Evolutionary conservation across 2,888 invertebrate genomes (phyloP).

Genomic region (Microplitis deprimator): DNA sequence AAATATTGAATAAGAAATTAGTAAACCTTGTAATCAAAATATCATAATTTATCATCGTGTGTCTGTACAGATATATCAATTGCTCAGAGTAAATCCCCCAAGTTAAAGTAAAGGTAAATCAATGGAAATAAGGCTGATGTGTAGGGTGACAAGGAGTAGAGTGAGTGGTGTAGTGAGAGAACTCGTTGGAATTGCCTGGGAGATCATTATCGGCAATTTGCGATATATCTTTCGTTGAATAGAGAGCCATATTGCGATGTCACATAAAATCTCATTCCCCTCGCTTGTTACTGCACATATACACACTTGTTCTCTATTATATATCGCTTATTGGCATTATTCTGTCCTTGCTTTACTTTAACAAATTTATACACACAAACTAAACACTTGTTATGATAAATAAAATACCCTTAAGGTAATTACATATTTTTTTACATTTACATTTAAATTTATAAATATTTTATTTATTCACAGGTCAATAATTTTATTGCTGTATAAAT

Average conservation of each 20-base stretch:
- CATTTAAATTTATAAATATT: not conserved
- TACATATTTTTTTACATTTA: not conserved
- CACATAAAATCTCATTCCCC: slow-evolving; percentile 14
- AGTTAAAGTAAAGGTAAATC: slow-evolving; percentile 52
- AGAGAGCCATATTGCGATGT: slow-evolving; percentile 5
- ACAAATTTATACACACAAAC: not conserved
- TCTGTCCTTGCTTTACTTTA: not conserved
- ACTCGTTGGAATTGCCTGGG: slow-evolving; percentile 45
- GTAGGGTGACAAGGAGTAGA: slow-evolving; percentile 43
- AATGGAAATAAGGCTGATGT: slow-evolving; percentile 53
- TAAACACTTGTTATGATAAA: not conserved
- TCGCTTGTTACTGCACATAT: not conserved
- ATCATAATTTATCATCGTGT: slow-evolving; percentile 57
- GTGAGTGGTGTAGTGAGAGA: slow-evolving; percentile 36
- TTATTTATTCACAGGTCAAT: not conserved
- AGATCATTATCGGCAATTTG: slow-evolving; percentile 56
- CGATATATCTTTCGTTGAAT: slow-evolving; percentile 20
- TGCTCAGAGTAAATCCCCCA: slow-evolving; percentile 26
- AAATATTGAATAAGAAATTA: slow-evolving; percentile 21
- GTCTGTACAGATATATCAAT: not conserved
- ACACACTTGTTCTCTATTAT: not conserved
- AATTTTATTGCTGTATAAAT: not conserved
- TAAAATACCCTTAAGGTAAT: not conserved
- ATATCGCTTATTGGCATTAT: not conserved
- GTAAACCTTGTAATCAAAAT: not conserved